Evolutionary conservation across 2,797 vertebrate species (phyloP).

Genomic region (Tarsius wallacei): DNA sequence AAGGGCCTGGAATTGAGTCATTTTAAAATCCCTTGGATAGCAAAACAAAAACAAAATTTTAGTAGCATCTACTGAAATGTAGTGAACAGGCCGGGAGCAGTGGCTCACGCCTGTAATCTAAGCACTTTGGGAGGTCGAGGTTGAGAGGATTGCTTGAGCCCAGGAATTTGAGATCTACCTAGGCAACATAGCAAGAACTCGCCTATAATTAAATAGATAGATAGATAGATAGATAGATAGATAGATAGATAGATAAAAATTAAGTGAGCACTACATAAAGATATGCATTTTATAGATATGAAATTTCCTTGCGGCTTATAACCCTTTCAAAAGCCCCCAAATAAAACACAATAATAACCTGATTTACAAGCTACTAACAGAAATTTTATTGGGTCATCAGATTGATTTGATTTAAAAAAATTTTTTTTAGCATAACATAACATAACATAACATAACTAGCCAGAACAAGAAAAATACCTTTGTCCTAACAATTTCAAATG

Average conservation of each 20-base stretch:
- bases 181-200: too few species aligned
- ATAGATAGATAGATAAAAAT: too few species aligned
- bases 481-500: not conserved
- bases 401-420: not conserved
- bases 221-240: too few species aligned
- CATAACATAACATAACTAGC: not conserved
- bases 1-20: not conserved
- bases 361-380: not conserved
- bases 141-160: too few species aligned
- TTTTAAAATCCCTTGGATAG: conserved; percentile 28
- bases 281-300: not conserved
- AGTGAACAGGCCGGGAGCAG: too few species aligned
- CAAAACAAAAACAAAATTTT: not conserved
- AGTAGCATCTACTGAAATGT: not conserved
- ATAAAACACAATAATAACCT: conserved; percentile 41
- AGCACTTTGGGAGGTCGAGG: too few species aligned
- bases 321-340: not conserved
- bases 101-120: too few species aligned
- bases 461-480: conserved; percentile 45
- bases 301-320: not conserved
- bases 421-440: not conserved
- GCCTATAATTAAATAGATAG: too few species aligned
- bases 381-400: conserved; percentile 34
- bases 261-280: not conserved
- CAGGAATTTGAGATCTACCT: too few species aligned